A percentile compares a stretch with the other conserved stretches of the same genome.
phyloP scores from a whole-genome alignment of 2,797 vertebrate species.

The Mionectes olivaceus region DNA sequence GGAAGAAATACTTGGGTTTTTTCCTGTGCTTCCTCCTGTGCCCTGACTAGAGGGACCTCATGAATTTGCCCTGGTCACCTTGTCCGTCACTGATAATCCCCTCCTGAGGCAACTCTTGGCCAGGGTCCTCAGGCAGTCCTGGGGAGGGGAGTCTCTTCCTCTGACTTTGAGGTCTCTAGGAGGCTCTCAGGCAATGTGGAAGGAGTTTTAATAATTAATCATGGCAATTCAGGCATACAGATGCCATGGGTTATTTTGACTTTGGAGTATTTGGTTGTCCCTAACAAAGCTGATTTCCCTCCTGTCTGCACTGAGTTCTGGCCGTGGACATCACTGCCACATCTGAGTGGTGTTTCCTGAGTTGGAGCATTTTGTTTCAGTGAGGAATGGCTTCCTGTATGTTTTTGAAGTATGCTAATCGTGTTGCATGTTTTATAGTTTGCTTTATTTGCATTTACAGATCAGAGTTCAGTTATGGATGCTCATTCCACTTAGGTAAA shows the following conservation, averaged over 20 bases:
- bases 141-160: not conserved
- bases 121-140: not conserved
- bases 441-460: not conserved
- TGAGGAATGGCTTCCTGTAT: not conserved
- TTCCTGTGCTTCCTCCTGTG: not conserved
- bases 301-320: not conserved
- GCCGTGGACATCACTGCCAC: not conserved
- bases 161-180: not conserved
- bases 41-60: not conserved
- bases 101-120: not conserved
- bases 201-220: not conserved
- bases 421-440: not conserved
- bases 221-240: not conserved
- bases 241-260: not conserved
- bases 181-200: not conserved
- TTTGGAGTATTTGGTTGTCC: not conserved
- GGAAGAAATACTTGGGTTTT: not conserved
- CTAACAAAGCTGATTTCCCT: not conserved
- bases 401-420: not conserved
- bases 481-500: not conserved
- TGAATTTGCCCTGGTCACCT: not conserved
- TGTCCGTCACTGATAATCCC: accelerated
- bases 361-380: not conserved
- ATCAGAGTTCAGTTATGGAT: not conserved
- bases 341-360: not conserved